These are phyloP conservation scores for Lydus trimaculatus DNA, from an alignment of 2,888 invertebrate genomes.

Conservation along the genomic window DNA sequence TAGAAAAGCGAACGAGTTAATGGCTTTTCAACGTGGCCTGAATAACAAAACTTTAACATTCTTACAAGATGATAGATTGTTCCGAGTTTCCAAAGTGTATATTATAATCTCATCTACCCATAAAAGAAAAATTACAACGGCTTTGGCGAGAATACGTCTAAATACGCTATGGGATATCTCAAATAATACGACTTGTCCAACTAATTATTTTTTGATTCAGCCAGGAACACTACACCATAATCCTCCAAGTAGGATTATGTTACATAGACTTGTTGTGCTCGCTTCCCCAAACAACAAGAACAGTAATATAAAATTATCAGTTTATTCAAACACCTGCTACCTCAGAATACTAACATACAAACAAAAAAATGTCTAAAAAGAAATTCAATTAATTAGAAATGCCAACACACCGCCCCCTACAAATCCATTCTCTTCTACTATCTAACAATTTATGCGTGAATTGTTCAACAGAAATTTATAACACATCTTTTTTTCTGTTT, in stretches of 20 bases:
- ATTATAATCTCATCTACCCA: slow-evolving; percentile 47
- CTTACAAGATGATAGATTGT: slow-evolving; percentile 47
- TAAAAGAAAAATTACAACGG: slow-evolving; percentile 37
- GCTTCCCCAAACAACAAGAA: background rate
- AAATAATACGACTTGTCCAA: slow-evolving; percentile 23
- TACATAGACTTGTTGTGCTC: background rate
- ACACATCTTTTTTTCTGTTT: background rate
- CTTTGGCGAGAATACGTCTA: slow-evolving; percentile 14
- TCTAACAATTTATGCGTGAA: background rate
- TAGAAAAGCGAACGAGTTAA: slow-evolving; percentile 39
- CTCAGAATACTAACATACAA: background rate
- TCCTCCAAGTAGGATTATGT: slow-evolving; percentile 24
- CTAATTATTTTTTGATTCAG: slow-evolving; percentile 43
- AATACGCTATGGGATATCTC: slow-evolving; percentile 1
- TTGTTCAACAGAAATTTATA: background rate
- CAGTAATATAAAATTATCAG: background rate
- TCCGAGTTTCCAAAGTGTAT: slow-evolving; percentile 46
- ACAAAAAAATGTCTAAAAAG: background rate
- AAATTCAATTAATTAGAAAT: slow-evolving; percentile 1
- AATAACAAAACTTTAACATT: slow-evolving; percentile 46
- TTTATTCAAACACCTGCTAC: slow-evolving; percentile 3
- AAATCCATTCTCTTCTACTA: background rate
- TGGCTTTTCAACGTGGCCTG: slow-evolving; percentile 47
- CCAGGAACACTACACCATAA: slow-evolving; percentile 21
- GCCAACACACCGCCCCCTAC: background rate